Base-by-base conservation (phyloP, 2,888 invertebrate genomes). In the Tanytarsus gracilentus region DNA sequence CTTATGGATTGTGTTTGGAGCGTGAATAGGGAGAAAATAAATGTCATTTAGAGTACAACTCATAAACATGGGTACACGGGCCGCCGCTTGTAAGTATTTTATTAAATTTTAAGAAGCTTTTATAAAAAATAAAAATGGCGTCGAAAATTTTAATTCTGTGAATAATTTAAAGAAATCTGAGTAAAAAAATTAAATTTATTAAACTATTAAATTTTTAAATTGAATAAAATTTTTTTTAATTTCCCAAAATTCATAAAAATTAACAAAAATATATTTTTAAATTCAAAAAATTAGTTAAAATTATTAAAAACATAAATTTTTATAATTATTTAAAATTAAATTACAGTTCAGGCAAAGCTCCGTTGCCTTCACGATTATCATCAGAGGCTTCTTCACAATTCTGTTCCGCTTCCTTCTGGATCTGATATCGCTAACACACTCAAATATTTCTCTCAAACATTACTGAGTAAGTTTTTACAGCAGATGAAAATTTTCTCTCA, bases 341-440 rank as follows among this genome's bases (percentile, higher is more conserved):
- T 14, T 36, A 64, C 77, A 98, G 97, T 98, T 80, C 94, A 96
- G 70, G 92, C 97, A 67, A 99, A 99, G 81, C 88, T 99, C 71
- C 86, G 95, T 69, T 95, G 90, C 73, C 83, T 99, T 66, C 92
- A 95, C 76, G 99, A 99, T 76, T 95, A 89, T 76, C 94, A 98
- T 76, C 82, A 90, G 70, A 85, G 97, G 65, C 81, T 96, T 66
- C 83, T 90, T 73, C 92, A 95, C 79, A 90, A 90, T 69, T 82
- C 86, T 66, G 85, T 90, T 72, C 95, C 98, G 63, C 81, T 89
- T 66, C 98, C 98, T 39, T 90, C 93, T 63, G 97, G 97, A 64
- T 81, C 86, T 63, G 99, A 99, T 75, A 92, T 99, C 74, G 94
- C 95, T 64, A 96, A 94, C 76, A 97, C 96, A 61, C 83, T 99